phyloP scores from a whole-genome alignment of 2,888 invertebrate genomes.

The Himalopsyche japonica region DNA sequence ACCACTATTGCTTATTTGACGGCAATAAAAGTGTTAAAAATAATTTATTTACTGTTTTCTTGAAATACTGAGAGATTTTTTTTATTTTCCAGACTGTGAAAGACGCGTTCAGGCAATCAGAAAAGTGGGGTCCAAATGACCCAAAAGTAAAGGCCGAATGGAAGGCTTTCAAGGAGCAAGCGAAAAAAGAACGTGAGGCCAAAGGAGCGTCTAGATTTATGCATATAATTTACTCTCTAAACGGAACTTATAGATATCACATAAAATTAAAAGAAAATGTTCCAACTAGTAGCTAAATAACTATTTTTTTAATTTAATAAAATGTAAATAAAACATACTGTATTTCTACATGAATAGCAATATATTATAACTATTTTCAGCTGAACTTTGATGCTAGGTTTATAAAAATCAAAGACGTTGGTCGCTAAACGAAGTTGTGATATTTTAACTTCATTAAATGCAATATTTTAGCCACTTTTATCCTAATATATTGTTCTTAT shows the following conservation, averaged over 20 bases:
- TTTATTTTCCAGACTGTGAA: slow-evolving; percentile 51
- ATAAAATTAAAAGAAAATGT: not conserved
- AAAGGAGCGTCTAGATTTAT: slow-evolving; percentile 51
- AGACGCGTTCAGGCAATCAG: slow-evolving; percentile 53
- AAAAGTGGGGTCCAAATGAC: slow-evolving; percentile 68
- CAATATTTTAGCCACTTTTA: too few species aligned
- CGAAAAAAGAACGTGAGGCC: slow-evolving; percentile 49
- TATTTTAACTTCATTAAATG: too few species aligned
- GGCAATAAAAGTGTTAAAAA: too few species aligned
- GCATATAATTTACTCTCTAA: slow-evolving; percentile 49
- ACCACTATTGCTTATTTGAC: too few species aligned
- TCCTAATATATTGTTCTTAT: too few species aligned
- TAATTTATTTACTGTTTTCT: too few species aligned
- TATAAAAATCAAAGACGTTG: too few species aligned
- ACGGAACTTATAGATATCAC: slow-evolving; percentile 49
- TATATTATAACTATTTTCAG: too few species aligned
- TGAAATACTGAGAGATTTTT: too few species aligned
- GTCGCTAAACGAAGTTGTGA: too few species aligned
- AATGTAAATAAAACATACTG: not conserved
- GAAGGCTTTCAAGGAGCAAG: slow-evolving; percentile 59
- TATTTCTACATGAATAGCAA: too few species aligned
- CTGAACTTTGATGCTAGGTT: too few species aligned
- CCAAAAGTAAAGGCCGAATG: slow-evolving; percentile 59
- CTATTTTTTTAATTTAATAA: not conserved
- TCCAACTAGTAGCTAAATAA: not conserved